Percentiles rank a stretch among this genome's conserved stretches.
These are phyloP conservation scores for Eira barbara DNA, from an alignment of 2,113 vertebrate genomes.

Conservation along the genomic window DNA sequence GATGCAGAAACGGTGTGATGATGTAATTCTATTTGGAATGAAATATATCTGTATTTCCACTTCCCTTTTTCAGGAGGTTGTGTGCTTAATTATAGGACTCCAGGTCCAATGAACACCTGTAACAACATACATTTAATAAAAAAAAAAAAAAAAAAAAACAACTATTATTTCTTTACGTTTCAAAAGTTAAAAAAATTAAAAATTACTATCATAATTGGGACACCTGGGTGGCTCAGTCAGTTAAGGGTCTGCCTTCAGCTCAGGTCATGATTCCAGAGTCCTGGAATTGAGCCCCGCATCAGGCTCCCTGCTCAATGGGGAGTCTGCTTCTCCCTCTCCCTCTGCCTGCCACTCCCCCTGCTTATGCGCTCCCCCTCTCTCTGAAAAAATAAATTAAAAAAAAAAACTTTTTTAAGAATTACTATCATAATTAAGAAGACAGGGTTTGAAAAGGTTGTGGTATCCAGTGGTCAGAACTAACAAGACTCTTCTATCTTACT, in stretches of 20 bases:
- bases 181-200: neutral
- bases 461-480: neutral
- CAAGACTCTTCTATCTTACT: neutral
- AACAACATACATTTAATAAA: neutral
- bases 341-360: neutral
- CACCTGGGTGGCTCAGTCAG: neutral
- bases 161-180: neutral
- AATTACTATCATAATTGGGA: neutral
- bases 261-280: too few relatives aligned
- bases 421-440: neutral
- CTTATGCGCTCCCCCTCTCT: too few relatives aligned
- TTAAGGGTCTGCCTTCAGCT: too few relatives aligned
- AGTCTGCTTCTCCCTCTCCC: neutral
- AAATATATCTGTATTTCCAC: neutral
- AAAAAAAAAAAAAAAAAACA: neutral
- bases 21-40: neutral
- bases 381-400: neutral
- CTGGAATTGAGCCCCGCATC: neutral
- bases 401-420: neutral
- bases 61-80: neutral
- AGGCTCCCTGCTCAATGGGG: neutral
- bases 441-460: neutral
- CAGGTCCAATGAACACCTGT: neutral
- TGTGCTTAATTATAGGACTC: neutral
- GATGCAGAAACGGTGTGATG: neutral